phyloP scores from a whole-genome alignment of 2,888 invertebrate genomes.

The Oxyteleia sp. region DNA sequence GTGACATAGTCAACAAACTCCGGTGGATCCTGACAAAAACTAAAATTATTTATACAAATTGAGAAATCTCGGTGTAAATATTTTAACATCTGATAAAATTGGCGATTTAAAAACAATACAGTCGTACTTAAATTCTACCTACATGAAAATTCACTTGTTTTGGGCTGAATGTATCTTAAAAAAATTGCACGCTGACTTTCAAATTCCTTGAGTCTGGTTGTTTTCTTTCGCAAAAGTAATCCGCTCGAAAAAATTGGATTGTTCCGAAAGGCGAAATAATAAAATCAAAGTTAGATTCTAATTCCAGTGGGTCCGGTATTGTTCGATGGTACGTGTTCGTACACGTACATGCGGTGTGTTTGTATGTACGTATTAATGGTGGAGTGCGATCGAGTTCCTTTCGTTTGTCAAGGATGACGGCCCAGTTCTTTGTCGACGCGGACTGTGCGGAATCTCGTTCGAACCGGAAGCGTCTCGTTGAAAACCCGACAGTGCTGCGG shows the following conservation, averaged over 20 bases:
- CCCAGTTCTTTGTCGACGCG: slow-evolving; percentile 69
- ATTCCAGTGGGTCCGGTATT: slow-evolving; percentile 12
- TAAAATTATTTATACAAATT: too few species aligned
- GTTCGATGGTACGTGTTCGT: slow-evolving; percentile 34
- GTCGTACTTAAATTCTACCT: too few species aligned
- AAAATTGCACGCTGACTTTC: too few species aligned
- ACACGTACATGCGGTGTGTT: slow-evolving; percentile 9
- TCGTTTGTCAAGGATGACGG: slow-evolving; percentile 74
- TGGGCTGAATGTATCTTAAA: too few species aligned
- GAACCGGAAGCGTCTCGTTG: slow-evolving; percentile 66
- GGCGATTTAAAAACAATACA: too few species aligned
- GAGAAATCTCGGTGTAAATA: too few species aligned
- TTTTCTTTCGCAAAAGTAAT: not conserved
- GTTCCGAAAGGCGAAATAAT: slow-evolving; percentile 11
- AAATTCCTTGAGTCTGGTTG: not conserved
- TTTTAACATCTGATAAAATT: too few species aligned
- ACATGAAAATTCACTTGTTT: too few species aligned
- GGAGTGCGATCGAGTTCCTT: slow-evolving; percentile 62
- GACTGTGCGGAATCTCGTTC: slow-evolving; percentile 58
- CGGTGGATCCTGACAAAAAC: too few species aligned
- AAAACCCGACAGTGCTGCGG: slow-evolving; percentile 42
- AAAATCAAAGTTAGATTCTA: slow-evolving; percentile 18
- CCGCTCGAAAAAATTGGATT: not conserved
- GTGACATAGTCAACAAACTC: too few species aligned
- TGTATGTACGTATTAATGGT: slow-evolving; percentile 24